Evolutionary conservation across 2,888 invertebrate species (phyloP).

Genomic region (Philonicus albiceps): DNA sequence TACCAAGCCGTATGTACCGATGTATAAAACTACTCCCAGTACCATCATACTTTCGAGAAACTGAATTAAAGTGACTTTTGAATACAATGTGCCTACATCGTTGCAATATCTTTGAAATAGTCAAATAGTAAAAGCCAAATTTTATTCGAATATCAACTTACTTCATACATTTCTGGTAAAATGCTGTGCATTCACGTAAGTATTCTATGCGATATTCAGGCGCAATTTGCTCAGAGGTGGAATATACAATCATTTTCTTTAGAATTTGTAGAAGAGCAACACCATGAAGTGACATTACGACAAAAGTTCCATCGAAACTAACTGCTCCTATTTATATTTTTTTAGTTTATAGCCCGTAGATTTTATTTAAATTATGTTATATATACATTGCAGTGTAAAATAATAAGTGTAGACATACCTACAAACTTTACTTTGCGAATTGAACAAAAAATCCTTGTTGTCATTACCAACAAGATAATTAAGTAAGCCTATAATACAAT

Average conservation of each 20-base stretch:
- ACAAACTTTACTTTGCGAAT: too few relatives aligned
- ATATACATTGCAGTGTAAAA: too few relatives aligned
- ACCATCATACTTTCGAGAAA: background rate
- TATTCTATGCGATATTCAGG: background rate
- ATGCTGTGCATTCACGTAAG: background rate
- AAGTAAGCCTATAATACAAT: too few relatives aligned
- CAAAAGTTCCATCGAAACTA: background rate
- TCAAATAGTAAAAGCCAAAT: background rate
- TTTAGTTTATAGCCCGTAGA: too few relatives aligned
- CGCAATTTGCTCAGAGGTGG: background rate
- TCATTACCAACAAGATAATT: too few relatives aligned
- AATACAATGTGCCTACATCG: background rate
- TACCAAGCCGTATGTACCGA: background rate
- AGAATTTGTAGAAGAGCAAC: background rate
- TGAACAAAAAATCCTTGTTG: too few relatives aligned
- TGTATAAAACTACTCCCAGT: background rate
- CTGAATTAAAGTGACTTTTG: background rate
- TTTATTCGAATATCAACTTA: background rate
- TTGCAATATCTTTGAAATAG: background rate
- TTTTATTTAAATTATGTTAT: too few relatives aligned
- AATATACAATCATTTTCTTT: background rate
- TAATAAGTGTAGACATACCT: too few relatives aligned
- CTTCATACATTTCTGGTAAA: background rate
- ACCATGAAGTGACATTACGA: background rate
- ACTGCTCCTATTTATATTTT: background rate